Conservation (phyloP, 2,888 invertebrate genomes). For the Adelphocoris suturalis region DNA sequence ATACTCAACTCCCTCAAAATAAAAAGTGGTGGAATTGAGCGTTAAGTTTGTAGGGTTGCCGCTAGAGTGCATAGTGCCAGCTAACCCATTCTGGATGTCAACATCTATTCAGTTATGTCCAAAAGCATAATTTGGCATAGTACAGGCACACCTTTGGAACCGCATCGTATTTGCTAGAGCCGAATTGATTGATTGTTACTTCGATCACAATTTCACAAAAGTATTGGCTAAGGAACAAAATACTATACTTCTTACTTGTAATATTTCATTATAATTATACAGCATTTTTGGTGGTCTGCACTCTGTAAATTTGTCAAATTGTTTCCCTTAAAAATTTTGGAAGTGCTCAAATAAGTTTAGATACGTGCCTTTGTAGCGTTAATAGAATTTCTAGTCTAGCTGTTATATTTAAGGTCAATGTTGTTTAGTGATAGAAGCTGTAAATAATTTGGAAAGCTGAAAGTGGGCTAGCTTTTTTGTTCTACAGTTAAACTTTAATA, state of each 20-base stretch:
- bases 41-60: too few relatives aligned
- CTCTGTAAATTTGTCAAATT: conserved; percentile 19
- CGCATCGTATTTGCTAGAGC: not conserved
- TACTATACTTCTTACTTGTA: not conserved
- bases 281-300: not conserved
- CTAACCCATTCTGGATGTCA: too few relatives aligned
- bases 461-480: conserved; percentile 28
- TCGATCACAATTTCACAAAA: not conserved
- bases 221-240: not conserved
- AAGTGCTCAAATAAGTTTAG: conserved; percentile 72
- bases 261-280: not conserved
- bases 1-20: too few relatives aligned
- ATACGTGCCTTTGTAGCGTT: conserved; percentile 71
- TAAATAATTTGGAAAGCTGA: conserved; percentile 38
- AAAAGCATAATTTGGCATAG: too few relatives aligned
- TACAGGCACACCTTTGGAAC: not conserved
- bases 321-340: conserved; percentile 37
- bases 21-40: too few relatives aligned
- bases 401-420: conserved; percentile 46
- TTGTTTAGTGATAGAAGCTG: conserved; percentile 43
- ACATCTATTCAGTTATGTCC: too few relatives aligned
- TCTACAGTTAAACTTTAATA: conserved; percentile 26
- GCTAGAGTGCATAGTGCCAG: too few relatives aligned
- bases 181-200: not conserved
- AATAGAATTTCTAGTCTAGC: conserved; percentile 72